Conservation (phyloP, 1,140 invertebrate species). For the Ceratoteleas bidentatus region DNA sequence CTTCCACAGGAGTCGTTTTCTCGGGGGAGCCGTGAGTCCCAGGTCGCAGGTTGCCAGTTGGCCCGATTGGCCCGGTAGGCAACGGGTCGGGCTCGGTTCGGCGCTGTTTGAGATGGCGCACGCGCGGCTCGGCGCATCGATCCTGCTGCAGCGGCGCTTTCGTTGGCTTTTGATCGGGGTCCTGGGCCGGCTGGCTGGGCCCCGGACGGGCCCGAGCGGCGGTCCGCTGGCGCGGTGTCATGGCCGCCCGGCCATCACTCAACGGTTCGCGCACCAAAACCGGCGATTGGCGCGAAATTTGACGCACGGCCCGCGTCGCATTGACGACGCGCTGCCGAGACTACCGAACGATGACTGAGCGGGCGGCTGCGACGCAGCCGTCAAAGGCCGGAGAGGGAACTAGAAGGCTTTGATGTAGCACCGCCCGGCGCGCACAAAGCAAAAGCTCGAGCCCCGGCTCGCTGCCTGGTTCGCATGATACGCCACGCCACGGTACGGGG, state of each 20-base stretch:
- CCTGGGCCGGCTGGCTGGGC: conserved; percentile 34
- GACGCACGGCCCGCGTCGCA: conserved; percentile 43
- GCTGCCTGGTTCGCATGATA: conserved; percentile 70
- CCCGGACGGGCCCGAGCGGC: no score
- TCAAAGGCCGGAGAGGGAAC: conserved; percentile 80
- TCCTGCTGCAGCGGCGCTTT: conserved; percentile 24
- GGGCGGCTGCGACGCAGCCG: conserved; percentile 77
- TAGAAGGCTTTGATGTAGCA: conserved; percentile 80
- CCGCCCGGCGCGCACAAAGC: conserved; percentile 80
- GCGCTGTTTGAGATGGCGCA: no score
- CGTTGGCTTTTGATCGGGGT: conserved; percentile 13
- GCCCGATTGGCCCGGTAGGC: no score
- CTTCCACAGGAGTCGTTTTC: no score
- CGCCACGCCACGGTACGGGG: conserved; percentile 19
- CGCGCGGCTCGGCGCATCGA: conserved; percentile 74
- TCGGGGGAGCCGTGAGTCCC: no score
- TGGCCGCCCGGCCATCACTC: conserved; percentile 65
- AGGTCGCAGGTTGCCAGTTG: no score
- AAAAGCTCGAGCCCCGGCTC: conserved; percentile 75
- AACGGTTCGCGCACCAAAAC: conserved; percentile 6
- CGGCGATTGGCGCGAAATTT: conserved; percentile 39
- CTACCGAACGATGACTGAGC: conserved; percentile 80
- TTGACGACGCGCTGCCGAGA: conserved; percentile 71
- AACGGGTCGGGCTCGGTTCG: no score
- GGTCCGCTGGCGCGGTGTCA: conserved; percentile 61